These are phyloP conservation scores for Ashinkailepas kermadecensis DNA, from an alignment of 2,888 invertebrate genomes.

Conservation along the genomic window DNA sequence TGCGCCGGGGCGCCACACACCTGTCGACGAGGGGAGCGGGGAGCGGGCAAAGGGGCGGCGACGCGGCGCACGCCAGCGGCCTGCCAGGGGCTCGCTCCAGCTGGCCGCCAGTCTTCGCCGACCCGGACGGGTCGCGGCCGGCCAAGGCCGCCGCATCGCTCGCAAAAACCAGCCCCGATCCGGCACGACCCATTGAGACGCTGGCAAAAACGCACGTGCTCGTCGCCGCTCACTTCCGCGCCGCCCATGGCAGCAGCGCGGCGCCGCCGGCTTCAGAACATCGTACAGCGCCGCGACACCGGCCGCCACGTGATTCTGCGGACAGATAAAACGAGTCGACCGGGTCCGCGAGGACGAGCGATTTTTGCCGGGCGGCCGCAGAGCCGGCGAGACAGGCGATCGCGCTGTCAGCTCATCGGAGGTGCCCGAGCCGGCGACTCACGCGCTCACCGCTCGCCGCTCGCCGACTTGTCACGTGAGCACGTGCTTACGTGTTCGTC, in stretches of 20 bases:
- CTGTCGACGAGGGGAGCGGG: no score
- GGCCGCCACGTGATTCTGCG: background rate
- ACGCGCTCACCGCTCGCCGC: no score
- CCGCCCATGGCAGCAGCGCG: slow-evolving; percentile 4
- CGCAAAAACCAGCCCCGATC: background rate
- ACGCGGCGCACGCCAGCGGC: no score
- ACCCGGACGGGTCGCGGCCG: background rate
- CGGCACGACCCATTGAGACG: slow-evolving; percentile 22
- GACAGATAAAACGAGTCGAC: background rate
- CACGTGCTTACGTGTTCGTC: no score
- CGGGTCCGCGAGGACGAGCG: background rate
- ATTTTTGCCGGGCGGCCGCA: background rate
- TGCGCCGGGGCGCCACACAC: no score
- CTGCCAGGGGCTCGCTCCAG: no score
- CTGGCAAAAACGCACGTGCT: background rate
- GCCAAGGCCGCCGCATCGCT: background rate
- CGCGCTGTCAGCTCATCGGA: background rate
- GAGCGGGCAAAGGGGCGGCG: no score
- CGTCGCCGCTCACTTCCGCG: slow-evolving; percentile 3
- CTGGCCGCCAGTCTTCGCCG: no score
- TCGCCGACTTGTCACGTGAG: no score
- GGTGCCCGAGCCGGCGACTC: no score
- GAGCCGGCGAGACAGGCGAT: background rate
- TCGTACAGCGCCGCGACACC: no score
- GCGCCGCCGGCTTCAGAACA: background rate